Evolutionary conservation across 1,140 invertebrate species (phyloP), one percentile per base, ranked within the genome.

Genomic region (Macrostomum lignano): DNA sequence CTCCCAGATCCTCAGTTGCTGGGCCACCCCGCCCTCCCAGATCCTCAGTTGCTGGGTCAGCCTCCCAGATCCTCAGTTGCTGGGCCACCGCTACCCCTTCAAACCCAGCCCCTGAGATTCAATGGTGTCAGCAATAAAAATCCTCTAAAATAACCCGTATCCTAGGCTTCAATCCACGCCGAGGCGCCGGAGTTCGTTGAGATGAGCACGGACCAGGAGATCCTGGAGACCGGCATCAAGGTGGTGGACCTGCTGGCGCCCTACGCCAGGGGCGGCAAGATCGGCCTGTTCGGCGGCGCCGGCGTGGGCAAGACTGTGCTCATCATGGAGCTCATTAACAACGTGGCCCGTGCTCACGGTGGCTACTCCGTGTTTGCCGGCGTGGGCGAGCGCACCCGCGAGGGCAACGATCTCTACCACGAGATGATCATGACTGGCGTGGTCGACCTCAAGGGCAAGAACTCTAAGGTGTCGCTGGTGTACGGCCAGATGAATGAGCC

Each of bases 401-500:
- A 96, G 60, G 84, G 84, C 44, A 96, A 96, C 55, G 88, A 98
- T 66, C 67, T 98, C 38, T 96, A 96, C 57, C 78, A 94, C 52
- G 88, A 98, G 64, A 96, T 98, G 88, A 94, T 94, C 65, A 84
- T 91, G 49, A 74, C 74, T 40, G 81, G 81, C 53, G 86, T 94
- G 40, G 93, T 94, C 58, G 81, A 75, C 15, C 46, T 65, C 3
- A 67, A 67, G 45, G 68, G 68, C 42, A 64, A 70, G 36, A 63
- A 58, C 30, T 70, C 68, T 6, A 71, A 70, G 59, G 68, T 94
- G 59, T 79, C 88, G 1, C 69, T 98, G 35, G 88, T 98, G 23
- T 98, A 96, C 48, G 88, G 88, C 45, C 88, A 98, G 60, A 98
- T 98, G 88, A 98, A 96, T 48, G 88, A 96, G 61, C 88, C 88